Evolutionary conservation across 92 coral and sea anemone species (phyloP), one percentile per base, ranked within the genome.

Genomic region (Porites evermanni): DNA sequence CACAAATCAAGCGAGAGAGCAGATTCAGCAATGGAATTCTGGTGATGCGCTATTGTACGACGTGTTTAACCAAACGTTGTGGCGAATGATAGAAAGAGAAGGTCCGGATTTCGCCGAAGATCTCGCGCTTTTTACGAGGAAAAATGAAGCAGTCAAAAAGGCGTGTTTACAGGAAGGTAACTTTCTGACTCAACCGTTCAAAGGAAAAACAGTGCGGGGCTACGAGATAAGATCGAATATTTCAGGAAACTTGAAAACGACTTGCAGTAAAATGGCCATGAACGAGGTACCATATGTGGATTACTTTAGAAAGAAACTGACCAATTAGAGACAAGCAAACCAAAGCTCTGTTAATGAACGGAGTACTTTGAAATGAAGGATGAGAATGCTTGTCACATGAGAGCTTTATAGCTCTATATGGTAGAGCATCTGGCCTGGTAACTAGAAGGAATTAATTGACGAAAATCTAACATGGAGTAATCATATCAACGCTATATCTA

Each of bases 41-140:
- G 96, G 93, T 11, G 96, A 93, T 52, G 63, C 56, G 8, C 53
- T 79, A 76, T 81, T 93, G 67, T 93, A 91, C 67, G 56, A 88
- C 2, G 13, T 38, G 2, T 93, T 93, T 79, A 93, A 93, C 20
- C 76, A 79, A n/a, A 88, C 94, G 53, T 84, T 93, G 19, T 93
- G 96, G 94, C 12, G 72, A 26, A 91, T 60, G 75, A 86, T 93
- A 19, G 53, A 72, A 16, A 53, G 29, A 17, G 91, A 93, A 67
- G 96, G 96, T 2, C 67, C 88, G 1, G 88, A 59, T 13, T 93
- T 93, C 72, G 85, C 75, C 32, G 77, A 86, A 6, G 96, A 92
- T 16, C 69, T 92, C 29, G 18, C 52, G 65, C 54, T 69, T 10
- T 78, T 92, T 21, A 86, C 91, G 53, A 38, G 26, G 44, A 81